These are phyloP conservation scores for Pectinophora gossypiella DNA, from an alignment of 1,140 invertebrate species.

Conservation along the genomic window DNA sequence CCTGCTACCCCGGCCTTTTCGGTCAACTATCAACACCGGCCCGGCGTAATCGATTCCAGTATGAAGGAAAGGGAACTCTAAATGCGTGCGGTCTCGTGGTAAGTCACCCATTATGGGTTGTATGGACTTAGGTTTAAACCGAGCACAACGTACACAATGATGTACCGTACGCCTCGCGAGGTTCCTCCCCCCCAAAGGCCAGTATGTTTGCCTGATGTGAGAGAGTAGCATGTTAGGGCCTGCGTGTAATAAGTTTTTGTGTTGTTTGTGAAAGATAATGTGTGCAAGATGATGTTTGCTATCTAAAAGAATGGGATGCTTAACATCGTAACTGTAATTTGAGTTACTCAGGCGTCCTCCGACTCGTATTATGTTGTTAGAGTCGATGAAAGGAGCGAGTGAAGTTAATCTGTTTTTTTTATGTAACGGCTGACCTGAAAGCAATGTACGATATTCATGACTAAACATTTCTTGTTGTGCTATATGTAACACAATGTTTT, in stretches of 20 bases:
- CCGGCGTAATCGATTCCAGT: conserved; percentile 46
- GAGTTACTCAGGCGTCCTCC: conserved; percentile 5
- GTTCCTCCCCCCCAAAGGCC: conserved; percentile 28
- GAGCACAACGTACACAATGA: conserved; percentile 45
- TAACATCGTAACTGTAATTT: conserved; percentile 3
- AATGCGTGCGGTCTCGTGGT: conserved; percentile 16
- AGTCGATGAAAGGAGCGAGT: conserved; percentile 46
- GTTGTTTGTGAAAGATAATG: no score
- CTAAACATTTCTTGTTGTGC: conserved; percentile 18
- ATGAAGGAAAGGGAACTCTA: conserved; percentile 29
- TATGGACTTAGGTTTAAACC: conserved; percentile 20
- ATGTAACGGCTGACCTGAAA: conserved; percentile 2
- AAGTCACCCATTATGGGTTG: conserved; percentile 42
- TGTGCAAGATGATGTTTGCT: no score
- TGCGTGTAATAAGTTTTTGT: no score
- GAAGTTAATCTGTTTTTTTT: conserved; percentile 16
- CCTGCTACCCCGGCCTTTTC: conserved; percentile 21
- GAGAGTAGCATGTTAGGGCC: no score
- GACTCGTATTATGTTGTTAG: background rate
- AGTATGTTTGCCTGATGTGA: conserved; percentile 27
- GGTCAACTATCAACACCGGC: conserved; percentile 26
- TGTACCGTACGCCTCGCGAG: conserved; percentile 20
- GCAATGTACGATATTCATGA: background rate
- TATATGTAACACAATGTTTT: background rate
- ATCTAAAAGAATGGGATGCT: no score